Evolutionary conservation across 2,888 invertebrate genomes (phyloP), one percentile per base, ranked within the genome.

Genomic region (Phania funesta): DNA sequence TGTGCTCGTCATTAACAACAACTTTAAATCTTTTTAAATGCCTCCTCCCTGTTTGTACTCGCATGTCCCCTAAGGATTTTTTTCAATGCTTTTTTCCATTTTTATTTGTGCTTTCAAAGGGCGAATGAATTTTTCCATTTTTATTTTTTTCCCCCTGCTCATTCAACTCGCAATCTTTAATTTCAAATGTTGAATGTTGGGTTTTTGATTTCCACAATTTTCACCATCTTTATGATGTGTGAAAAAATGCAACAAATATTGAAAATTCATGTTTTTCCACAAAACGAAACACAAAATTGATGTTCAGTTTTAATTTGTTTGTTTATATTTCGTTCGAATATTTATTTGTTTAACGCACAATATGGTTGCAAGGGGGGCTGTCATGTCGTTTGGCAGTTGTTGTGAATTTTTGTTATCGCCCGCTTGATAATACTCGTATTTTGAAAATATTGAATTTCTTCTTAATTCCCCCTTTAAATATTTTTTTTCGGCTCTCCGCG

Each of bases 161-260:
- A 16, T 24, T 11, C 50, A 3, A 48, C 52, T 56, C 29, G 56
- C 54, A 70, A 56, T 58, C 58, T 56, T 58, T 35, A 29, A 46
- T 50, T 77, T n/a, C 48, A 20, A 44, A 32, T 58, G 54, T 56
- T 60, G 62, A 52, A 32, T 32, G n/a, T n/a, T n/a, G 11, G 3
- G n/a, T 48, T 46, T 65, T 70, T 78, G 64, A 67, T 60, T 58
- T 77, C 22, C 11, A 38, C n/a, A 60, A 24, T 71, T 67, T 60
- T 76, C 11, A 60, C 50, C 38, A 60, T 38, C 56, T 62, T 80
- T 80, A 83, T 50, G 83, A 83, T 80, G 83, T 83, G 83, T 79
- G 80, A 82, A 82, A 81, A 44, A 74, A 78, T 70, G 68, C 77
- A 64, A 82, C 64, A 74, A 82, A 82, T 75, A 78, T 78, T 74